A percentile compares a stretch with the other conserved stretches of the same genome.
phyloP scores from a whole-genome alignment of 1,140 invertebrate genomes.

The Centruroides sculpturatus region DNA sequence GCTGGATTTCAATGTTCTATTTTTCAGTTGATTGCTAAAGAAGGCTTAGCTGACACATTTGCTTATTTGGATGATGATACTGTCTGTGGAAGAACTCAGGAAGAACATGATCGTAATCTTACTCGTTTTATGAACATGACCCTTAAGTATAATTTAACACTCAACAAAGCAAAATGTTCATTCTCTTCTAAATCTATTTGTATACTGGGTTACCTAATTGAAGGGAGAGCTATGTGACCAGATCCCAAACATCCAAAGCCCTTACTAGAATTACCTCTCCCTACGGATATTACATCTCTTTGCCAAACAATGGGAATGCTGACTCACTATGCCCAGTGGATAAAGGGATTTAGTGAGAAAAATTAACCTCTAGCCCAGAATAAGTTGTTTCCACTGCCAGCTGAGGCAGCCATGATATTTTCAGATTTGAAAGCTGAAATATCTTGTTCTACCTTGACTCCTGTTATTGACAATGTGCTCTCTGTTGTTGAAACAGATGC shows the following conservation, averaged over 20 bases:
- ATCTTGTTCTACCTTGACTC: neutral
- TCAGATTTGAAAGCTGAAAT: neutral
- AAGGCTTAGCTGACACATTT: too few species aligned
- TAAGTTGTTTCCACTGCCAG: neutral
- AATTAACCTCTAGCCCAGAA: neutral
- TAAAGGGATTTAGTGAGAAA: neutral
- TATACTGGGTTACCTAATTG: constrained; percentile 9
- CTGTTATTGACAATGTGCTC: neutral
- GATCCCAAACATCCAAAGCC: constrained; percentile 6
- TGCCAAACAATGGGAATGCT: constrained; percentile 1
- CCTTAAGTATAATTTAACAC: too few species aligned
- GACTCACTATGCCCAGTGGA: neutral
- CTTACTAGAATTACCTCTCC: neutral
- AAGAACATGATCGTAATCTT: too few species aligned
- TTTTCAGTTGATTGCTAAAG: too few species aligned
- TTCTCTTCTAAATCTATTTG: constrained; percentile 7
- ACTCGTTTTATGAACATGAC: too few species aligned
- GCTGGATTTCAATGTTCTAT: too few species aligned
- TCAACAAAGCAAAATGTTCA: too few species aligned
- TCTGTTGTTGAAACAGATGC: constrained; percentile 10
- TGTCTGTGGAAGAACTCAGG: too few species aligned
- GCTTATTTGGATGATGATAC: too few species aligned
- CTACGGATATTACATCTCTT: constrained; percentile 1
- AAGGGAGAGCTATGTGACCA: constrained; percentile 2
- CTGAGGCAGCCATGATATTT: neutral